phyloP scores from a whole-genome alignment of 2,113 vertebrate species.

The Austrofundulus limnaeus region DNA sequence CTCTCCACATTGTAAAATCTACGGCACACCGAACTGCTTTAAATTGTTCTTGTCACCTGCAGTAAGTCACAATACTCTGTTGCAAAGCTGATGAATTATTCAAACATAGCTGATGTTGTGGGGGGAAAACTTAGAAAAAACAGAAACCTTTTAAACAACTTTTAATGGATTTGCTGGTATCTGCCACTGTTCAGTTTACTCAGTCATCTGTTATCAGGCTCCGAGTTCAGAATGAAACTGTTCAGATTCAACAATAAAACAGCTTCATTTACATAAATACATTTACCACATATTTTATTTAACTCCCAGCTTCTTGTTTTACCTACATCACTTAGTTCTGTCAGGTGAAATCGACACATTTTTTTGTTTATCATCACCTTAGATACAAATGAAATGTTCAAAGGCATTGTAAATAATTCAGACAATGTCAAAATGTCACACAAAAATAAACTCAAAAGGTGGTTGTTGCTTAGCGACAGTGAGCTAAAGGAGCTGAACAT shows the following conservation, averaged over 20 bases:
- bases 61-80: conserved; percentile 32
- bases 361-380: neutral
- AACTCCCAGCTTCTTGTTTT: neutral
- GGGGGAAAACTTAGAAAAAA: neutral
- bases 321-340: neutral
- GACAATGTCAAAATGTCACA: conserved; percentile 10
- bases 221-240: neutral
- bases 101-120: conserved; percentile 2
- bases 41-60: conserved; percentile 31
- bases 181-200: neutral
- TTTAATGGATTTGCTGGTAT: neutral
- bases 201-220: neutral
- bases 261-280: neutral
- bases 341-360: neutral
- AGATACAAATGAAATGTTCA: conserved; percentile 5
- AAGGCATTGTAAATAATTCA: conserved; percentile 15
- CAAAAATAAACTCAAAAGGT: conserved; percentile 21
- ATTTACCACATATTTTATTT: neutral
- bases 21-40: conserved; percentile 2
- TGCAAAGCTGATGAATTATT: conserved; percentile 47
- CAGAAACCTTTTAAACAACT: conserved; percentile 1
- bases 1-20: conserved; percentile 1
- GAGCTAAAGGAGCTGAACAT: conserved; percentile 15
- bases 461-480: conserved; percentile 54
- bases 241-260: neutral